phyloP scores from a whole-genome alignment of 2,113 vertebrate genomes.

The Arvicanthis niloticus region DNA sequence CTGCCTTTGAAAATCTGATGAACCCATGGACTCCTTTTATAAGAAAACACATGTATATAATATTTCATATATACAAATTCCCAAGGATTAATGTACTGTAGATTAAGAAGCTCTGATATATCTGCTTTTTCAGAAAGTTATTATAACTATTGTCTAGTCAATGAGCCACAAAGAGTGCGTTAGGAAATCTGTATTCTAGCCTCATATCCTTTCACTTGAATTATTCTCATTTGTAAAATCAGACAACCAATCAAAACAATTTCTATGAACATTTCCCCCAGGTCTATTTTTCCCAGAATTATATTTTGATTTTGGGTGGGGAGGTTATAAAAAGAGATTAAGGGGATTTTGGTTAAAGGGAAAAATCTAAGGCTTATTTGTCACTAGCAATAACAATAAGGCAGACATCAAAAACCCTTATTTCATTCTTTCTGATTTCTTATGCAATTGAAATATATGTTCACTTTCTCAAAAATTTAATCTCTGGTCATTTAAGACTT shows the following conservation, averaged over 20 bases:
- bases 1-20: background rate
- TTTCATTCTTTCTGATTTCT: conserved; percentile 51
- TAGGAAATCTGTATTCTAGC: background rate
- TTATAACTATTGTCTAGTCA: background rate
- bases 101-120: conserved; percentile 7
- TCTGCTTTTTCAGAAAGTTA: background rate
- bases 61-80: conserved; percentile 39
- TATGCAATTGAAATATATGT: background rate
- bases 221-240: conserved; percentile 23
- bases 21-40: conserved; percentile 25
- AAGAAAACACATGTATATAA: background rate
- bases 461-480: conserved; percentile 2
- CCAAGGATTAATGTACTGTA: background rate
- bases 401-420: background rate
- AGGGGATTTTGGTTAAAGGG: background rate
- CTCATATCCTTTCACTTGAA: conserved; percentile 1
- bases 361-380: background rate
- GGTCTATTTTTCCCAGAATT: conserved; percentile 20
- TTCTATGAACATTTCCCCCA: background rate
- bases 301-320: background rate
- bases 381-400: background rate
- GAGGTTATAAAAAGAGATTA: conserved; percentile 15
- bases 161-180: background rate
- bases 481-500: conserved; percentile 42
- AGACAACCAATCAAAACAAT: conserved; percentile 55